phyloP scores from a whole-genome alignment of 2,888 invertebrate species.

The Tipula helvola region DNA sequence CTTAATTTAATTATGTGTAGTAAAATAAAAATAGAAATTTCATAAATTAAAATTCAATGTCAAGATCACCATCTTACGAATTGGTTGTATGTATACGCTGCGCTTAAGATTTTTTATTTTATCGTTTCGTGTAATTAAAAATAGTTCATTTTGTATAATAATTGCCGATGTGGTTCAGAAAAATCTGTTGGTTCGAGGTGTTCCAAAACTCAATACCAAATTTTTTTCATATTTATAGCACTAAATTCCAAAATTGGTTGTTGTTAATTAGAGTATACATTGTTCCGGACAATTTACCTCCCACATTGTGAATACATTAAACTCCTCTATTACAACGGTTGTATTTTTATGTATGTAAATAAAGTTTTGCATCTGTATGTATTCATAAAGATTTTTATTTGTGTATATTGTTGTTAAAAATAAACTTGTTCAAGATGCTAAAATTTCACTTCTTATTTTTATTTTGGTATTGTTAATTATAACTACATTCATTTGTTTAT shows the following conservation, averaged over 20 bases:
- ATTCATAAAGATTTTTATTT: too few species aligned
- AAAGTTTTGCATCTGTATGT: too few species aligned
- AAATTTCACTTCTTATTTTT: too few species aligned
- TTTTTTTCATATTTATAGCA: neutral
- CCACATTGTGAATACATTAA: neutral
- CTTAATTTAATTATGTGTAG: neutral
- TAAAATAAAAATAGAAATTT: neutral
- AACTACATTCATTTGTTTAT: too few species aligned
- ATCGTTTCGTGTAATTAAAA: neutral
- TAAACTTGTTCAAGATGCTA: too few species aligned
- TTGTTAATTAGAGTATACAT: neutral
- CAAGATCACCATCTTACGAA: neutral
- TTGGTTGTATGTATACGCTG: too few species aligned
- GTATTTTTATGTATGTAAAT: neutral
- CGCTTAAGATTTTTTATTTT: too few species aligned
- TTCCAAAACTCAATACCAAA: neutral
- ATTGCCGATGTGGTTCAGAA: too few species aligned
- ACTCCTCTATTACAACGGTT: neutral
- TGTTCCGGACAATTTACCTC: neutral
- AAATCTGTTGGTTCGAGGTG: neutral
- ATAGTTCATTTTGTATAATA: too few species aligned
- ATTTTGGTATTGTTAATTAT: too few species aligned
- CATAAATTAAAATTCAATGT: neutral
- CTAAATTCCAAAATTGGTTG: too few species aligned
- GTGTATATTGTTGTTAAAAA: too few species aligned